Percentiles rank a stretch among this genome's conserved stretches.
Conservation (phyloP, 2,888 invertebrate species). For the Tetramorium bicarinatum region DNA sequence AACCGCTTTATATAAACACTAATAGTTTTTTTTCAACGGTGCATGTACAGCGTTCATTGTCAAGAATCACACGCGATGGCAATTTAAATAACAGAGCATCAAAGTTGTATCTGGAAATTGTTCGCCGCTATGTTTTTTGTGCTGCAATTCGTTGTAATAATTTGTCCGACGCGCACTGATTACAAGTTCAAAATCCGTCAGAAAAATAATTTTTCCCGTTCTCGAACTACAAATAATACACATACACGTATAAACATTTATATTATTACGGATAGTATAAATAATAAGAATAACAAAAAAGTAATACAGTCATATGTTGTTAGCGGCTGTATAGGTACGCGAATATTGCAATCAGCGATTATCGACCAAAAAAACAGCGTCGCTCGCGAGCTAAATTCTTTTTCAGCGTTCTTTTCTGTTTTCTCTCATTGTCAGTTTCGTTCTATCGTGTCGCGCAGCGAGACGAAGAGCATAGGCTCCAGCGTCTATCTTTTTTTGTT, state of each 20-base stretch:
- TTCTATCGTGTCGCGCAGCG: no score
- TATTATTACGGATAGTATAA: background rate
- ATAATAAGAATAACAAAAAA: background rate
- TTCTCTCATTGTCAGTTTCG: no score
- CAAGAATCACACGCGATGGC: background rate
- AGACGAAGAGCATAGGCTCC: no score
- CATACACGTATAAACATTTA: background rate
- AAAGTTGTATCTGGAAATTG: background rate
- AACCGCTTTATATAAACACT: constrained; percentile 7
- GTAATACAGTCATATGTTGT: background rate
- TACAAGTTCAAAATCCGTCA: background rate
- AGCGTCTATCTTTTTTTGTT: no score
- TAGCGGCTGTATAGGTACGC: background rate
- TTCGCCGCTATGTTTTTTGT: background rate
- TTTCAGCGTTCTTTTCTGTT: no score
- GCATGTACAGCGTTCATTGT: background rate
- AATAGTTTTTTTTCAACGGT: background rate
- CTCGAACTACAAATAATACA: background rate
- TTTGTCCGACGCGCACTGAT: background rate
- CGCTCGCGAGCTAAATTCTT: no score
- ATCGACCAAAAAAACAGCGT: no score
- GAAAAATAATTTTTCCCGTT: background rate
- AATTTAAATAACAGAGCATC: constrained; percentile 4
- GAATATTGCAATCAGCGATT: background rate
- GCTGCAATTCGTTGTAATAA: background rate